Conservation (phyloP, 2,113 vertebrate genomes). For the Neotoma lepida region DNA sequence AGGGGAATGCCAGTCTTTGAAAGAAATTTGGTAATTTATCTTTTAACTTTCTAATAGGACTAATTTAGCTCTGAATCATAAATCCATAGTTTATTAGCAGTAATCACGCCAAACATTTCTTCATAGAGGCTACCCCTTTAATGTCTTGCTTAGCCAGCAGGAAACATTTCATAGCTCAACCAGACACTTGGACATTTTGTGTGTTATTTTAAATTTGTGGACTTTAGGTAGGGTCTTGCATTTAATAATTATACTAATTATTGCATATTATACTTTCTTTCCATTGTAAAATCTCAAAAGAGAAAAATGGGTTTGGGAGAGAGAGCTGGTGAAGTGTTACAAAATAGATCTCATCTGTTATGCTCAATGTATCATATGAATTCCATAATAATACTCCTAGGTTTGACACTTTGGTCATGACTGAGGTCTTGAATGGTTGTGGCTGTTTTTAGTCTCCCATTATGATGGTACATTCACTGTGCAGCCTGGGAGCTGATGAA, state of each 20-base stretch:
- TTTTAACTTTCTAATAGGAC: constrained; percentile 70
- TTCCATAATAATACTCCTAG: background rate
- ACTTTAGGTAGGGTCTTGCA: constrained; percentile 24
- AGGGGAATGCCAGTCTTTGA: constrained; percentile 71
- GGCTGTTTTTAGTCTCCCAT: constrained; percentile 19
- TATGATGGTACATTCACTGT: background rate
- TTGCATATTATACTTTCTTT: constrained; percentile 19
- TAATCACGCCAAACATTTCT: constrained; percentile 77
- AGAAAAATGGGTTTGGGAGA: constrained; percentile 11
- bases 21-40: constrained; percentile 36
- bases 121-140: constrained; percentile 70
- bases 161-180: constrained; percentile 71
- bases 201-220: constrained; percentile 30
- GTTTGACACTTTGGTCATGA: background rate
- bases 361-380: background rate
- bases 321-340: background rate
- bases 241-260: background rate
- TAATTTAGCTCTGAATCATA: constrained; percentile 73
- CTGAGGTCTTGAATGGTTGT: background rate
- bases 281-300: background rate
- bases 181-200: constrained; percentile 63
- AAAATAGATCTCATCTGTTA: constrained; percentile 9
- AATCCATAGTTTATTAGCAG: constrained; percentile 69
- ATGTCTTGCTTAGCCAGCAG: constrained; percentile 59
- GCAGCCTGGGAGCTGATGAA: background rate